Evolutionary conservation across 2,113 vertebrate genomes (phyloP), one percentile per base, ranked within the genome.

Genomic region (Leucoraja erinaceus): DNA sequence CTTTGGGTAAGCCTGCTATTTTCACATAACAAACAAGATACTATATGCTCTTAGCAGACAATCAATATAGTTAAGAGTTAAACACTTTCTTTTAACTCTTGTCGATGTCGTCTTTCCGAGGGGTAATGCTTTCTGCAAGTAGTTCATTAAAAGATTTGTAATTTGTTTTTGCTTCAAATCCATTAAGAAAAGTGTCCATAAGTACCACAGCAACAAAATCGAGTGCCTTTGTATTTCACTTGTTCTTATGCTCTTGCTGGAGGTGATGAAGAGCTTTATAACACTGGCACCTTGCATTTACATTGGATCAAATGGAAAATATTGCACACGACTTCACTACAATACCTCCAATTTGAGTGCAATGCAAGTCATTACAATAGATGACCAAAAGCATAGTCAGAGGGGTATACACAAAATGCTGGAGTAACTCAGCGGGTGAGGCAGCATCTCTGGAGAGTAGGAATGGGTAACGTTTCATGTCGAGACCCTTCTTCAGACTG

Each of bases 81-180:
- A 88, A 88, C 83, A 88, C 83, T 88, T 88, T 66, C 83, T 88
- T 63, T 63, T 88, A 61, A 88, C 83, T 66, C 59, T 63, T 88
- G 83, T 88, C 83, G 54, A 91, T 72, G 20, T 91, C 72, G 90
- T 72, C 31, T 91, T 91, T 91, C 88, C 6, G 22, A 47, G 68
- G 90, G 90, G 72, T 72, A 70, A 91, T 91, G 90, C 9, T 54
- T 91, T 72, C 54, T 18, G 66, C 38, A 54, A 72, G 68, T 28
- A 25, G 68, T 91, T 91, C 90, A 91, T 91, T 91, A 91, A 91
- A 91, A 47, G 90, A 91, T 91, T 91, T 70, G 66, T 72, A 72
- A 91, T 72, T 54, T 91, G 66, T 25, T 91, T 91, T 54, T 70
- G 38, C 90, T 74, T 3, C 18, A 72, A 54, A 91, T 91, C 68